Evolutionary conservation across 2,888 invertebrate species (phyloP), one percentile per base, ranked within the genome.

Genomic region (Branchellion lobata): DNA sequence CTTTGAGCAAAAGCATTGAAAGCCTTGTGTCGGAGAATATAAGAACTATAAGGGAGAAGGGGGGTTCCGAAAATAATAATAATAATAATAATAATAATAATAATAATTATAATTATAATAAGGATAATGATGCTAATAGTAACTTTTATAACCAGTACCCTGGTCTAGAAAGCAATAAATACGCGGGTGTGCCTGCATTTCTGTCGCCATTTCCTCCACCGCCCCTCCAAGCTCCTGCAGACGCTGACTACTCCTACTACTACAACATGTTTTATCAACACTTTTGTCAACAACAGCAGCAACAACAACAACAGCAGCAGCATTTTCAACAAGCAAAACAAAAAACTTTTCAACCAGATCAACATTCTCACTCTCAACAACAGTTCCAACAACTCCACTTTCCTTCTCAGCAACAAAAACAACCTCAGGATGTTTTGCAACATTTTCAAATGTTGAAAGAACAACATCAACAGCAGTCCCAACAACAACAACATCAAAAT

Each of bases 191-290:
- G 31, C 3, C 21, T n/a, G 65, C 5, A 65, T 29, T n/a, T 65
- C 65, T 8, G 3, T 21, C n/a, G 21, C 65, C 3, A 65, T 21
- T 27, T 29, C 29, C 33, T 27, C 14, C 27, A 11, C 27, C 33
- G 29, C 8, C 69, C 8, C 3, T 31, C 8, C 69, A 3, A 69
- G 14, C 33, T 27, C 8, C 33, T 27, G 14, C 69, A n/a, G 29
- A 65, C n/a, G 3, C 24, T 21, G 21, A 29, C 65, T 34, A 69
- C 34, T 24, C 14, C 3, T 69, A 69, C 33, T 31, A 69, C 31
- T 47, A 78, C 78, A 31, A 36, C 14, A 31, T 34, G 34, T 34
- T 40, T 27, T 57, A 57, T 57, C 21, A 57, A 57, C 61, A 57
- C 21, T 57, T 57, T 57, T 5, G 5, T 14, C 24, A 57, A 24